phyloP scores from a whole-genome alignment of 2,888 invertebrate species.

The Busseola fusca region DNA sequence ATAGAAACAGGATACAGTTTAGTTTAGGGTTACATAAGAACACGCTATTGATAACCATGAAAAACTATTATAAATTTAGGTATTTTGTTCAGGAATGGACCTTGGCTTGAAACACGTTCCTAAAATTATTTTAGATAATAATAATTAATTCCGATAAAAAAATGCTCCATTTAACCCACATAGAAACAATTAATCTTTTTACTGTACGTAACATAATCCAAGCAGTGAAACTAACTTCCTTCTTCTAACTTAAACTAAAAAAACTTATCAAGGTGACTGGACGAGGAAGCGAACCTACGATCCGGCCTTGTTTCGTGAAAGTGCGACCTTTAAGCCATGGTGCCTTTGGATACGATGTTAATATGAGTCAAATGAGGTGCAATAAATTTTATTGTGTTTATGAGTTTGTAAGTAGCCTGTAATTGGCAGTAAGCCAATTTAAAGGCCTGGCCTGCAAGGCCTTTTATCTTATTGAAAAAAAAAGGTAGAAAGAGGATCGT shows the following conservation, averaged over 20 bases:
- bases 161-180: conserved; percentile 25
- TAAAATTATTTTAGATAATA: neutral
- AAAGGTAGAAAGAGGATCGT: neutral
- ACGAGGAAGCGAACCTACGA: conserved; percentile 61
- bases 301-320: conserved; percentile 62
- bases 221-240: conserved; percentile 60
- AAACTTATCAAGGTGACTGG: conserved; percentile 62
- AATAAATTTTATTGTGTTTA: conserved; percentile 2
- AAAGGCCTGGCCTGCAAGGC: neutral
- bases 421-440: no score
- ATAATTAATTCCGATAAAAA: conserved; percentile 23
- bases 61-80: neutral
- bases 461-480: neutral
- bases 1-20: neutral
- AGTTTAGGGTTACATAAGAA: neutral
- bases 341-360: conserved; percentile 33
- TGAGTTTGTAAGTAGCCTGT: neutral
- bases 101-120: neutral
- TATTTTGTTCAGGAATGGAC: neutral
- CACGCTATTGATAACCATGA: neutral
- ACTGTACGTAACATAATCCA: conserved; percentile 59
- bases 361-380: conserved; percentile 38
- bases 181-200: conserved; percentile 55
- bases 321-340: conserved; percentile 58
- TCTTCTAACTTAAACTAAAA: conserved; percentile 56